Percentiles rank a stretch among this genome's conserved stretches.
phyloP scores from a whole-genome alignment of 92 coral and sea anemone genomes.

The Epizoanthus ramosus region DNA sequence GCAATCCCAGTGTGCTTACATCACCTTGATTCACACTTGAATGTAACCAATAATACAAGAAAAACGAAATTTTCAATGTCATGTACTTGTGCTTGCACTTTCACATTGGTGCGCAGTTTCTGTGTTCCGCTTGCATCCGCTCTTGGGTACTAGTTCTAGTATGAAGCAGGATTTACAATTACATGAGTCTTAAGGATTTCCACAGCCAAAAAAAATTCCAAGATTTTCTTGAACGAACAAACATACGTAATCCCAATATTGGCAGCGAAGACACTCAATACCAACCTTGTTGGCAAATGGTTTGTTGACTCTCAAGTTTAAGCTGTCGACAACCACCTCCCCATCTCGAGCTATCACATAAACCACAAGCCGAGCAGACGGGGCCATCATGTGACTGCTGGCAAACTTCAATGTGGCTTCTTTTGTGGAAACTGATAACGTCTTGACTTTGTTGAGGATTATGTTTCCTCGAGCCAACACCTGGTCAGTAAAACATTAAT shows the following conservation, averaged over 20 bases:
- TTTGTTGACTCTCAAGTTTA: slow-evolving; percentile 73
- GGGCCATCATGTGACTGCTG: slow-evolving; percentile 77
- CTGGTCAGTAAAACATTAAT: slow-evolving; percentile 45
- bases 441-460: slow-evolving; percentile 39
- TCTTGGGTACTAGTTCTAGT: too few relatives aligned
- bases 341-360: slow-evolving; percentile 75
- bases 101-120: too few relatives aligned
- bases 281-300: slow-evolving; percentile 88
- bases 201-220: neutral
- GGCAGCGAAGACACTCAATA: neutral
- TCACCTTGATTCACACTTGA: too few relatives aligned
- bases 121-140: too few relatives aligned
- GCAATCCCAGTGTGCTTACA: too few relatives aligned
- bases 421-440: slow-evolving; percentile 45
- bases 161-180: too few relatives aligned
- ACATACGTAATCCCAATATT: neutral
- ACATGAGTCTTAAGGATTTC: too few relatives aligned
- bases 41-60: too few relatives aligned
- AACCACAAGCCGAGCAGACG: slow-evolving; percentile 75
- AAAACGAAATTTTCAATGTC: too few relatives aligned
- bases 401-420: slow-evolving; percentile 62
- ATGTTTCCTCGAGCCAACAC: slow-evolving; percentile 83
- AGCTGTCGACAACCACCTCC: slow-evolving; percentile 89
- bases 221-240: neutral
- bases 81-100: too few relatives aligned